A percentile compares a stretch with the other conserved stretches of the same genome.
These are phyloP conservation scores for Eristalis pertinax DNA, from an alignment of 2,888 invertebrate genomes.

Conservation along the genomic window DNA sequence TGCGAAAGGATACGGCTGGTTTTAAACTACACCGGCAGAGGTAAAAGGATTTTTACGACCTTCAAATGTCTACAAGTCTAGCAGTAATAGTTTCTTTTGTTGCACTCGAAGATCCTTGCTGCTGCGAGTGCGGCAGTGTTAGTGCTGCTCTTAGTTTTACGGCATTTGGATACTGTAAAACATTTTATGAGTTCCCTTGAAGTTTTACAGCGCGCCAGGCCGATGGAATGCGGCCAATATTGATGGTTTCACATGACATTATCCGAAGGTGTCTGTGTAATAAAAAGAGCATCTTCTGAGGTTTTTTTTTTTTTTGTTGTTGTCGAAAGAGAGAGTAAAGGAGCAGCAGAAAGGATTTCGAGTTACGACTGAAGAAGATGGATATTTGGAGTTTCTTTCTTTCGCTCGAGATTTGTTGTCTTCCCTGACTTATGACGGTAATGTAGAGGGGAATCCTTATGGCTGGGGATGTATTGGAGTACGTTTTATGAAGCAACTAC, in stretches of 20 bases:
- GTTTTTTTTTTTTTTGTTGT: background rate
- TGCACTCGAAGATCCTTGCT: constrained; percentile 9
- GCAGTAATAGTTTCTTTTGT: constrained; percentile 13
- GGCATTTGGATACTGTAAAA: constrained; percentile 50
- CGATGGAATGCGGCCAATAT: constrained; percentile 45
- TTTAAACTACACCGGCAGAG: background rate
- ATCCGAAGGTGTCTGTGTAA: constrained; percentile 3
- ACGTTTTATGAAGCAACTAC: background rate
- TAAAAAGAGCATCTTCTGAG: background rate
- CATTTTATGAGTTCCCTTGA: constrained; percentile 40
- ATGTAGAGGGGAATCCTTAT: background rate
- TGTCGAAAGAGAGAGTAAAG: background rate
- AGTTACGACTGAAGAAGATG: background rate
- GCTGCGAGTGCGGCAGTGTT: background rate
- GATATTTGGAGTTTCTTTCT: background rate
- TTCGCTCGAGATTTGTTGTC: background rate
- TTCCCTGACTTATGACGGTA: background rate
- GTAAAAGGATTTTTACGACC: constrained; percentile 38
- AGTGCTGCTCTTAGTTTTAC: constrained; percentile 33
- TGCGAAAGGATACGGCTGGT: constrained; percentile 21
- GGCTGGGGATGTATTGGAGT: constrained; percentile 9
- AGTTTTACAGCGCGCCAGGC: constrained; percentile 51
- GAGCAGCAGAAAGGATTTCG: background rate
- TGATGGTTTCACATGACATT: constrained; percentile 45
- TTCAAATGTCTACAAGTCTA: constrained; percentile 24